These are phyloP conservation scores for Myxocyprinus asiaticus DNA, from an alignment of 2,113 vertebrate species.

Conservation along the genomic window DNA sequence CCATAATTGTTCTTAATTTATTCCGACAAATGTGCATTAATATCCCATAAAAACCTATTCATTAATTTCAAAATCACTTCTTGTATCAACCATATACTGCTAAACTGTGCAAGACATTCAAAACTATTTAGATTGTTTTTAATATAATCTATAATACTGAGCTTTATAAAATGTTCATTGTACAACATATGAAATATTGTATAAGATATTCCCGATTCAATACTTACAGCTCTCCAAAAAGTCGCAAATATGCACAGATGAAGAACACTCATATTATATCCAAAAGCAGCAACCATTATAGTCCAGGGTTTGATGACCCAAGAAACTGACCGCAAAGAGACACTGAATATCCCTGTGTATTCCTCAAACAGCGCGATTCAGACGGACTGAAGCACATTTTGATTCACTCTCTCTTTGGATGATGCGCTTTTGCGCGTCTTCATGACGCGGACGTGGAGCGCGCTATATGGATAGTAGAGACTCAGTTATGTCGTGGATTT, in stretches of 20 bases:
- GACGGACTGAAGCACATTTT: constrained; percentile 9
- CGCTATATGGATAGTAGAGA: too few relatives aligned
- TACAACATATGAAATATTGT: neutral
- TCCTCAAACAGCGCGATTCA: neutral
- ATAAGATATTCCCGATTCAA: neutral
- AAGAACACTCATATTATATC: constrained; percentile 29
- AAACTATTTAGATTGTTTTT: too few relatives aligned
- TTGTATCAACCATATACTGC: too few relatives aligned
- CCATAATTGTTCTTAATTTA: too few relatives aligned
- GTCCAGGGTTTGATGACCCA: too few relatives aligned
- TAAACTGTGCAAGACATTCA: too few relatives aligned
- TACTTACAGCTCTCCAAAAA: constrained; percentile 54
- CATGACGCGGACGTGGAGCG: neutral
- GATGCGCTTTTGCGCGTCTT: neutral
- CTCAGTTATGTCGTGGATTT: too few relatives aligned
- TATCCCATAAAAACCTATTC: too few relatives aligned
- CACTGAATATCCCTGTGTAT: neutral
- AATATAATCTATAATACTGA: neutral
- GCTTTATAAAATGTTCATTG: neutral
- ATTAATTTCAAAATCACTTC: too few relatives aligned
- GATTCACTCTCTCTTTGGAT: neutral
- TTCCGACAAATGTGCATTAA: too few relatives aligned
- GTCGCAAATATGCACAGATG: constrained; percentile 44
- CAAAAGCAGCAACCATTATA: neutral
- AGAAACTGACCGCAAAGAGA: too few relatives aligned